Evolutionary conservation across 1,140 invertebrate genomes (phyloP), one percentile per base, ranked within the genome.

Genomic region (Diploscapter pachys): DNA sequence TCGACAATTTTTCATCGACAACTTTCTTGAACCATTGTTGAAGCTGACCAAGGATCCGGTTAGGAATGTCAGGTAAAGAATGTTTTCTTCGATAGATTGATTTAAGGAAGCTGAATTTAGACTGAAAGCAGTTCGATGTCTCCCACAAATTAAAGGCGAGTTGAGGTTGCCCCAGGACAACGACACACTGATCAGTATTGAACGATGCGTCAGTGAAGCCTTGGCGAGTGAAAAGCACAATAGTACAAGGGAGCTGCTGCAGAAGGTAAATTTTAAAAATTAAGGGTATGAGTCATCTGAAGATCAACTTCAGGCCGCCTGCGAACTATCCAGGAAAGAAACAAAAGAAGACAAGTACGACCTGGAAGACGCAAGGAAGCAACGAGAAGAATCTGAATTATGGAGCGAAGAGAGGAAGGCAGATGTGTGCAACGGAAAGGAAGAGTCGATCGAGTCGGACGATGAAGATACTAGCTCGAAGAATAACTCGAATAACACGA

Each of bases 1-100:
- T 63, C 85, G 87, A 56, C 76, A 83, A 69, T 88, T 87, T 73
- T 88, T 88, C 80, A 87, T 88, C 77, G 85, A 87, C 69, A 73
- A 86, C 72, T 87, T 88, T 71, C 86, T 86, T 80, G 81, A 84
- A 63, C 77, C 80, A 68, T 74, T 87, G 31, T 76, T 88, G 61
- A 80, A 83, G 71, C 72, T 88, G 70, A 81, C 83, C 31, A 79
- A 80, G 9, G 87, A 88, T 78, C 78, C 80, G 66, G 87, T 88
- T 67, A 82, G 86, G 50, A 88, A 88, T 80, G 85, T 88, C 63
- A 77, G 80, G 79, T 80, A 57, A 3, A 3, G 8, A 11, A 54
- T 13, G 54, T 13, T 76, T n/a, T 5, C 52, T 55, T n/a, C 56
- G 31, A 31, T 31, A 31, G 31, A 59, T 76, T 50, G 52, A 11